A percentile compares a stretch with the other conserved stretches of the same genome.
phyloP scores from a whole-genome alignment of 2,113 vertebrate species.

The Gracilinanus agilis region DNA sequence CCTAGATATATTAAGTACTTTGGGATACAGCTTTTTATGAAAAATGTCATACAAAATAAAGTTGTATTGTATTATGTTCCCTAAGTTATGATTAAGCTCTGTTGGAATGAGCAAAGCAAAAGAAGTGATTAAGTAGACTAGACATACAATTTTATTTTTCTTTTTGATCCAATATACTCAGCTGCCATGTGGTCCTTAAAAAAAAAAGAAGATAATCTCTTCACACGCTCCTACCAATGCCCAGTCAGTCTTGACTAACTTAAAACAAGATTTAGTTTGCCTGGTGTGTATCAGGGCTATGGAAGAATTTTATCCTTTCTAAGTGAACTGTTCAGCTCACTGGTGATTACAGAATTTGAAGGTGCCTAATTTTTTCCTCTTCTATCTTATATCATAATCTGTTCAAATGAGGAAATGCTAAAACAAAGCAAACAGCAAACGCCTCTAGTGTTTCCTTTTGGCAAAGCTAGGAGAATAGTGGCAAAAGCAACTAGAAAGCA shows the following conservation, averaged over 20 bases:
- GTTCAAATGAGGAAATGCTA: conserved; percentile 49
- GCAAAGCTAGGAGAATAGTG: conserved; percentile 27
- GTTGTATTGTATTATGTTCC: background rate
- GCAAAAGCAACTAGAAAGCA: background rate
- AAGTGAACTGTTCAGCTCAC: conserved; percentile 8
- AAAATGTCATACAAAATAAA: conserved; percentile 11
- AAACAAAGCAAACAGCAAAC: conserved; percentile 2
- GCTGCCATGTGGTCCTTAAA: background rate
- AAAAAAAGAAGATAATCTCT: background rate
- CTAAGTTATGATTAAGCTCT: background rate
- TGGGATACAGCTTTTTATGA: conserved; percentile 18
- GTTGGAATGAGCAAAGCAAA: conserved; percentile 18
- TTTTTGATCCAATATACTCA: conserved; percentile 21
- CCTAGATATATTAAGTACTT: conserved; percentile 21
- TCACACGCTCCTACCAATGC: background rate
- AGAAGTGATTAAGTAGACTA: conserved; percentile 42
- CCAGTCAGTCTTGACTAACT: conserved; percentile 9
- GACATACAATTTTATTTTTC: background rate
- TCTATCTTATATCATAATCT: conserved; percentile 11
- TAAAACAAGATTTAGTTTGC: background rate
- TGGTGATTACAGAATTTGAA: conserved; percentile 38
- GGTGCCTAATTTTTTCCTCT: background rate
- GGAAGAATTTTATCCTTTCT: conserved; percentile 21
- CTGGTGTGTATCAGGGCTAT: conserved; percentile 56
- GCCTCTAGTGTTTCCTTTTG: background rate